phyloP scores from a whole-genome alignment of 2,888 invertebrate genomes.

The Gasteruption jaculator region DNA sequence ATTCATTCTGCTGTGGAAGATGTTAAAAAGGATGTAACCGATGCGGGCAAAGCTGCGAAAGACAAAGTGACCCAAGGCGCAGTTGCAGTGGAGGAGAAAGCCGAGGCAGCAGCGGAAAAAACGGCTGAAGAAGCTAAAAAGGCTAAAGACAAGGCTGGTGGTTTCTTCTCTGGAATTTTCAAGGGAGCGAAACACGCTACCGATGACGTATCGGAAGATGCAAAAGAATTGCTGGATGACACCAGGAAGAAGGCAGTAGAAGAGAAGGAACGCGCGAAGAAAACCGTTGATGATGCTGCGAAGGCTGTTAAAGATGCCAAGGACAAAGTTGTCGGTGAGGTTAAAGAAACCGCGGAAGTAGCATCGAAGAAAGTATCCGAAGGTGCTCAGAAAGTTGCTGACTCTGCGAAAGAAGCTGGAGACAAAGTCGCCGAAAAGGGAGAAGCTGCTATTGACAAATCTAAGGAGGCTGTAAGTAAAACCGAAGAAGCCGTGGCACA shows the following conservation, averaged over 20 bases:
- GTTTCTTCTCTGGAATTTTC: slow-evolving; percentile 31
- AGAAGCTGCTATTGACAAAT: too few relatives aligned
- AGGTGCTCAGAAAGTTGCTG: slow-evolving; percentile 10
- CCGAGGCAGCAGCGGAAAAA: slow-evolving; percentile 22
- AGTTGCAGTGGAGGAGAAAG: slow-evolving; percentile 16
- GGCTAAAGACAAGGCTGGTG: slow-evolving; percentile 32
- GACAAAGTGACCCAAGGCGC: slow-evolving; percentile 21
- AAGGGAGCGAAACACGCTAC: slow-evolving; percentile 28
- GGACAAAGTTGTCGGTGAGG: slow-evolving; percentile 51
- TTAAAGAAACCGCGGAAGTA: slow-evolving; percentile 25
- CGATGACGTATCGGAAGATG: slow-evolving; percentile 21
- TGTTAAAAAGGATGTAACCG: slow-evolving; percentile 19
- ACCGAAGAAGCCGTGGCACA: slow-evolving; percentile 22
- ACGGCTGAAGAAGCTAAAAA: slow-evolving; percentile 48
- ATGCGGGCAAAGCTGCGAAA: slow-evolving; percentile 21
- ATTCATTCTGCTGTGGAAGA: slow-evolving; percentile 11
- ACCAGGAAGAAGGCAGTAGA: slow-evolving; percentile 15
- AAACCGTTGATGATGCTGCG: neutral
- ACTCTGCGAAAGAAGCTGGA: slow-evolving; percentile 18
- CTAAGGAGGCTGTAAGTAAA: too few relatives aligned
- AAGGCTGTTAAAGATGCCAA: slow-evolving; percentile 9
- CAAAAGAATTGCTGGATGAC: slow-evolving; percentile 32
- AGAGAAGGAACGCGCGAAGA: slow-evolving; percentile 21
- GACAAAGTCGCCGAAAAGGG: too few relatives aligned
- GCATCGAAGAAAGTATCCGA: slow-evolving; percentile 51